Percentiles rank a stretch among this genome's conserved stretches.
Conservation (phyloP, 2,113 vertebrate species). For the Guaruba guarouba region DNA sequence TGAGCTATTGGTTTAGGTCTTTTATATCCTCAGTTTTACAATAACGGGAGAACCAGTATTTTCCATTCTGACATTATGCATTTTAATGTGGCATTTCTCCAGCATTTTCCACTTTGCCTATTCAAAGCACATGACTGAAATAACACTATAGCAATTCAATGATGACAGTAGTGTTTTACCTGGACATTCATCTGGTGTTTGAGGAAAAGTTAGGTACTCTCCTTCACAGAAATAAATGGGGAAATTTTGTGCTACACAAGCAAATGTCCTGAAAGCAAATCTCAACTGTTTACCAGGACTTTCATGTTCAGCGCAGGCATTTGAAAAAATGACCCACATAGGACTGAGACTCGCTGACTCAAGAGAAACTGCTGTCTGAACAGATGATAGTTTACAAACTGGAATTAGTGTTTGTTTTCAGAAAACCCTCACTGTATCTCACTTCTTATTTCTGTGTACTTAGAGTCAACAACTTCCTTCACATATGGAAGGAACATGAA, state of each 20-base stretch:
- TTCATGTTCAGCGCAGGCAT: no score
- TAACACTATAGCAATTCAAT: not conserved
- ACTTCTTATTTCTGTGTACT: not conserved
- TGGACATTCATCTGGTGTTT: not conserved
- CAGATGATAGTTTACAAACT: not conserved
- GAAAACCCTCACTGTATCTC: not conserved
- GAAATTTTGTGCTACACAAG: not conserved
- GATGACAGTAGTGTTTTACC: not conserved
- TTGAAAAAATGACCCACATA: not conserved
- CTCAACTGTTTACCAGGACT: not conserved
- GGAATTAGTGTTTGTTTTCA: not conserved
- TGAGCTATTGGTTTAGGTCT: not conserved
- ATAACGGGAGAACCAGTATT: accelerated
- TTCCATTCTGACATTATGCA: not conserved
- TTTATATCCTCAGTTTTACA: not conserved
- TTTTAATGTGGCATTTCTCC: not conserved
- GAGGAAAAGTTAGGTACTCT: not conserved
- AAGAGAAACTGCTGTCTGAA: not conserved
- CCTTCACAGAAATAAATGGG: not conserved
- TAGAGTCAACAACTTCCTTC: not conserved
- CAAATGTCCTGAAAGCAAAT: not conserved
- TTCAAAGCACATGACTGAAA: not conserved
- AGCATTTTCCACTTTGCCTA: not conserved
- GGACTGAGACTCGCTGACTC: not conserved
- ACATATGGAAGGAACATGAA: accelerated